Conservation (phyloP, 2,888 invertebrate species). For the Falcaria lacertinaria region DNA sequence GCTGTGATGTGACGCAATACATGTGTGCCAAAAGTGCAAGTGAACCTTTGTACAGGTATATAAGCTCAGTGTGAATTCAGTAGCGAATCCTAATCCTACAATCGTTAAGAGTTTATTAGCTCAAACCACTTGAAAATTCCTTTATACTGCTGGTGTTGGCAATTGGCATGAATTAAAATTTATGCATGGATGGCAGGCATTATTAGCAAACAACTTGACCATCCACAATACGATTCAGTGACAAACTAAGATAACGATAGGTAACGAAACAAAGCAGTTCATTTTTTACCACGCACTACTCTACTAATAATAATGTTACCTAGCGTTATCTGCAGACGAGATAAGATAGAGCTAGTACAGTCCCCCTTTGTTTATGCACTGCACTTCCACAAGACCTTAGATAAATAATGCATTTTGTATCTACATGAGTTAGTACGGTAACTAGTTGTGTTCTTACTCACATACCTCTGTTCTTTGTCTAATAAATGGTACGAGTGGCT, state of each 20-base stretch:
- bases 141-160: not conserved
- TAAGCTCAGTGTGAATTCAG: not conserved
- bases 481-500: too few relatives aligned
- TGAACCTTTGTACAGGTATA: constrained; percentile 43
- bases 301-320: constrained; percentile 40
- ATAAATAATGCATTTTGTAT: constrained; percentile 64
- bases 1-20: constrained; percentile 59
- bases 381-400: constrained; percentile 61
- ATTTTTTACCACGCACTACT: constrained; percentile 37
- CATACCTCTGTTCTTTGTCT: constrained; percentile 45
- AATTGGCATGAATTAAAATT: not conserved
- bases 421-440: constrained; percentile 33
- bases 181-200: not conserved
- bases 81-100: not conserved
- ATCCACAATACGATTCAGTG: not conserved
- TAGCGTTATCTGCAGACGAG: constrained; percentile 56
- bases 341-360: constrained; percentile 59
- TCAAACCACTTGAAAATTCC: not conserved
- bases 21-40: constrained; percentile 77
- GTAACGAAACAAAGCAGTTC: constrained; percentile 40
- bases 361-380: constrained; percentile 66
- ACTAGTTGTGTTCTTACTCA: constrained; percentile 22
- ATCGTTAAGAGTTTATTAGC: not conserved
- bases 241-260: not conserved
- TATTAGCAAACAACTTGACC: not conserved